Evolutionary conservation across 2,113 vertebrate species (phyloP).

Genomic region (Passer domesticus): DNA sequence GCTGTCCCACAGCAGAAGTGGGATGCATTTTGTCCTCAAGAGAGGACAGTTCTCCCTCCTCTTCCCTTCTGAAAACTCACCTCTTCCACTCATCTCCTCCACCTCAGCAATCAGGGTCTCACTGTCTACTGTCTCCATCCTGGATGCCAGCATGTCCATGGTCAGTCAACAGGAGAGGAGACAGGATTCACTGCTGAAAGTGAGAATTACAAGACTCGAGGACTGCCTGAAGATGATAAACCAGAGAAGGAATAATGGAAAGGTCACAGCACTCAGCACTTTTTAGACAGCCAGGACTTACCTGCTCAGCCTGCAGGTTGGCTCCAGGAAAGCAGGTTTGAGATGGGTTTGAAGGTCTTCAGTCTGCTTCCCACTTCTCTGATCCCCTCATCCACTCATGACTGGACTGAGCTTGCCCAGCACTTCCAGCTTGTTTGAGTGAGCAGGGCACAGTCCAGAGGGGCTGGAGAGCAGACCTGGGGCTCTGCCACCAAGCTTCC

Average conservation of each 20-base stretch:
- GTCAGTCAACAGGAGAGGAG: neutral
- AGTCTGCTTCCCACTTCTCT: neutral
- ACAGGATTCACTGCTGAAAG: neutral
- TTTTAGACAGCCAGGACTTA: neutral
- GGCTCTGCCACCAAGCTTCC: neutral
- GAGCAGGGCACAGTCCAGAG: neutral
- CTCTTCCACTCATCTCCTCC: neutral
- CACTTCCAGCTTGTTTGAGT: neutral
- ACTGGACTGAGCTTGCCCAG: neutral
- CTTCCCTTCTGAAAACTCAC: constrained; percentile 5
- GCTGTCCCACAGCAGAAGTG: neutral
- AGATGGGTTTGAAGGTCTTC: neutral
- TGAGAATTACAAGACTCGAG: neutral
- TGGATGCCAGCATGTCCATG: neutral
- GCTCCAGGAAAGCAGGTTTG: neutral
- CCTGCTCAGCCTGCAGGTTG: neutral
- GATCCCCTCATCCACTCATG: neutral
- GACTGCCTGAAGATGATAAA: neutral
- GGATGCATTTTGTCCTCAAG: neutral
- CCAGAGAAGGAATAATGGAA: neutral
- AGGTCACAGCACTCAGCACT: neutral
- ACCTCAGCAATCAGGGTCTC: neutral
- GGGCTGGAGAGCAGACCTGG: neutral
- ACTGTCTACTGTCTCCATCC: neutral
- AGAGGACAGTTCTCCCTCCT: neutral